A percentile compares a stretch with the other conserved stretches of the same genome.
These are phyloP conservation scores for Lithophane semibrunnea DNA, from an alignment of 2,888 invertebrate genomes.

Conservation along the genomic window DNA sequence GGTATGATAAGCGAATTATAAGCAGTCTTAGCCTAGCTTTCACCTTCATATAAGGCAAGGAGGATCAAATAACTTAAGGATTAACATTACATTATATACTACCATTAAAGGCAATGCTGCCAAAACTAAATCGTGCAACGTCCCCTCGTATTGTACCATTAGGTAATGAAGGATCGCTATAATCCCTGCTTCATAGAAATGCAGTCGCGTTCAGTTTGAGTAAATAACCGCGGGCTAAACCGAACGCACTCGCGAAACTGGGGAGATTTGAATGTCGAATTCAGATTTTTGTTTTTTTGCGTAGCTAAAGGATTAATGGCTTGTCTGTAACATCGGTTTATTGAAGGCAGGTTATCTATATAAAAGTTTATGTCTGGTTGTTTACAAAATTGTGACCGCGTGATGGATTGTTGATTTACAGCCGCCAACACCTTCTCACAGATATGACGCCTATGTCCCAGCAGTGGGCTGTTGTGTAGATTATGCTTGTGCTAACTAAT, in stretches of 20 bases:
- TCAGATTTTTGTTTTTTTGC: conserved; percentile 59
- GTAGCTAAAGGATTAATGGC: conserved; percentile 31
- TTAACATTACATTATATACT: conserved; percentile 33
- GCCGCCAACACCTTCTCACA: not conserved
- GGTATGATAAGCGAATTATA: not conserved
- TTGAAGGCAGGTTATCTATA: not conserved
- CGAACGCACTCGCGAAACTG: conserved; percentile 66
- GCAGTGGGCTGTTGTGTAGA: not conserved
- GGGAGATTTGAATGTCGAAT: conserved; percentile 81
- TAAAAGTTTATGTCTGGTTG: no score
- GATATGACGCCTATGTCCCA: not conserved
- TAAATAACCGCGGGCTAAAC: conserved; percentile 81
- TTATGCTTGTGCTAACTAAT: not conserved
- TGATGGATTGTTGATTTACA: not conserved
- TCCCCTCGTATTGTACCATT: conserved; percentile 73
- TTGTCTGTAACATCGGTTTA: conserved; percentile 12
- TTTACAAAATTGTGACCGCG: not conserved
- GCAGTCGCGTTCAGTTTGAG: conserved; percentile 70
- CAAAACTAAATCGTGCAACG: conserved; percentile 65
- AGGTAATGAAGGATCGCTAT: conserved; percentile 84
- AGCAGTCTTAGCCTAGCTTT: conserved; percentile 17
- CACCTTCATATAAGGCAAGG: not conserved
- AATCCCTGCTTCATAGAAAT: conserved; percentile 77
- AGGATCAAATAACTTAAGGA: not conserved
- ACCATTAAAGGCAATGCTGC: conserved; percentile 46